A percentile compares a stretch with the other conserved stretches of the same genome.
These are phyloP conservation scores for Glaucomys volans DNA, from an alignment of 2,113 vertebrate genomes.

Conservation along the genomic window DNA sequence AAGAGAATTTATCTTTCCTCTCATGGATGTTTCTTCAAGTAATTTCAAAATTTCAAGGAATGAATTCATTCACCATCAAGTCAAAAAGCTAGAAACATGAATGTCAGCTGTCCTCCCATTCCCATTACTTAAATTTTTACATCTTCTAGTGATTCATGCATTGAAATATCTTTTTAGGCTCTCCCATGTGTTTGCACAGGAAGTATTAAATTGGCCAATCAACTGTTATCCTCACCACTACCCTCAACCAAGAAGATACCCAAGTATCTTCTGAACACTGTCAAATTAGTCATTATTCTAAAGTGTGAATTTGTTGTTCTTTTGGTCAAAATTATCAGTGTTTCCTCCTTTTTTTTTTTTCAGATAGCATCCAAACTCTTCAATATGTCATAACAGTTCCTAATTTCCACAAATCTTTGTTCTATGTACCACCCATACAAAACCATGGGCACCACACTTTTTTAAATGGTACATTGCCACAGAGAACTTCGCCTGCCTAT, in stretches of 20 bases:
- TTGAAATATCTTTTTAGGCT: background rate
- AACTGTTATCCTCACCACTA: background rate
- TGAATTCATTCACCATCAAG: background rate
- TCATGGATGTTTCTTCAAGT: background rate
- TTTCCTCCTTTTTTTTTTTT: constrained; percentile 33
- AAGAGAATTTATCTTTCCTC: background rate
- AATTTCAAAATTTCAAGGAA: constrained; percentile 31
- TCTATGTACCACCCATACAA: background rate
- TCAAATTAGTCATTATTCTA: background rate
- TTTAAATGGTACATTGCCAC: background rate
- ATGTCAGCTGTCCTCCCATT: background rate
- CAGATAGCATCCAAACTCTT: background rate
- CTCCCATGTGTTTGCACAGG: background rate
- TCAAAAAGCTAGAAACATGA: background rate
- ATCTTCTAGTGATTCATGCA: background rate
- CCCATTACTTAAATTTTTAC: background rate
- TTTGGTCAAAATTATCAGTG: background rate
- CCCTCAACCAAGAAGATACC: background rate
- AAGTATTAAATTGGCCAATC: background rate
- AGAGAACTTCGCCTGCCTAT: background rate
- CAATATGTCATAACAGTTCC: background rate
- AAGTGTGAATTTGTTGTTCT: background rate
- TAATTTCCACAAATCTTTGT: background rate
- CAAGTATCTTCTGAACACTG: background rate
- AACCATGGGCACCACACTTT: background rate